phyloP scores from a whole-genome alignment of 2,797 vertebrate species.

The Stomatorhinus walkeri region DNA sequence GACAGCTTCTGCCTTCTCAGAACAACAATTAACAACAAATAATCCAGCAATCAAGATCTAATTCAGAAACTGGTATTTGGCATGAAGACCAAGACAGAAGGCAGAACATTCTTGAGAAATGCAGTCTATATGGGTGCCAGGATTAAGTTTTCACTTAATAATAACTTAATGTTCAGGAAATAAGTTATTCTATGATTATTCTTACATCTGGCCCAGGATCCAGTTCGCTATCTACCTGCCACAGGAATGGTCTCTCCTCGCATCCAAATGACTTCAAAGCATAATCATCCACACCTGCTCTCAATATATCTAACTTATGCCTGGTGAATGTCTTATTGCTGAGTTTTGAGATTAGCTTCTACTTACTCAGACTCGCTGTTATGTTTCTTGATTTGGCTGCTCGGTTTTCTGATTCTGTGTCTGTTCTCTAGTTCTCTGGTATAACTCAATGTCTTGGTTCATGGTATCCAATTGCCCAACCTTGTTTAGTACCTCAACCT shows the following conservation, averaged over 20 bases:
- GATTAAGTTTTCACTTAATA: background rate
- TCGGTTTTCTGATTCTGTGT: background rate
- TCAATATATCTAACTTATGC: background rate
- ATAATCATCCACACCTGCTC: background rate
- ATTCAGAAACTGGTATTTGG: background rate
- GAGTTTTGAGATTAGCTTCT: background rate
- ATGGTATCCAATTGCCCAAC: background rate
- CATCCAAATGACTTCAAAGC: background rate
- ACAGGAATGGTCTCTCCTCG: background rate
- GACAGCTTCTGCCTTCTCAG: background rate
- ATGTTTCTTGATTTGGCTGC: background rate
- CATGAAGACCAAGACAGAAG: background rate
- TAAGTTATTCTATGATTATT: background rate
- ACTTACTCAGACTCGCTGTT: background rate
- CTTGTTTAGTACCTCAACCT: background rate
- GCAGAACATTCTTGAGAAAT: background rate
- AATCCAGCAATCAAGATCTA: background rate
- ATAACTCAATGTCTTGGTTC: background rate
- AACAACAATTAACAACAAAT: conserved; percentile 9
- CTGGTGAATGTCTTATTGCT: background rate
- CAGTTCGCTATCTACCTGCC: background rate
- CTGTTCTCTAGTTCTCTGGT: background rate
- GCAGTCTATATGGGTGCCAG: background rate
- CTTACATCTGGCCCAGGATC: background rate
- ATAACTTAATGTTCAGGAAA: background rate